Evolutionary conservation across 2,888 invertebrate genomes (phyloP).

Genomic region (Dynastes tityus): DNA sequence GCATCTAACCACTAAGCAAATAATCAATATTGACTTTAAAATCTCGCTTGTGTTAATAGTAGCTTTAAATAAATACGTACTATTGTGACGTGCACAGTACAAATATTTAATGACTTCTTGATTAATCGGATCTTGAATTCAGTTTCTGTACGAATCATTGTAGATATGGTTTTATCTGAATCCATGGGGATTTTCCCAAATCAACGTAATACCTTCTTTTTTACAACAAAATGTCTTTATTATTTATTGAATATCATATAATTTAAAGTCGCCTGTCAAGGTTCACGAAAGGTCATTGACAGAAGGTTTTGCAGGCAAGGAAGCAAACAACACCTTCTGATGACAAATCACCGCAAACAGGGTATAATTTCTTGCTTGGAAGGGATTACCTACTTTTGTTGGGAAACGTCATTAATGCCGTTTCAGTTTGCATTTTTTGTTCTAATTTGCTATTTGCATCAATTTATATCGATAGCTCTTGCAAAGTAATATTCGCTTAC

Average conservation of each 20-base stretch:
- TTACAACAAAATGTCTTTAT: neutral
- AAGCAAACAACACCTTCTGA: too few species aligned
- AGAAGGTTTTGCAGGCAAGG: too few species aligned
- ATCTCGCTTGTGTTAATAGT: neutral
- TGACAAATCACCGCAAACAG: too few species aligned
- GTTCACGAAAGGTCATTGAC: neutral
- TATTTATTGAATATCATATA: neutral
- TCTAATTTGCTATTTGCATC: too few species aligned
- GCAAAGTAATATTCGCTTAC: too few species aligned
- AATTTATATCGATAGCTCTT: too few species aligned
- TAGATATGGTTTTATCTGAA: neutral
- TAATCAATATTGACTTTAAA: constrained; percentile 19
- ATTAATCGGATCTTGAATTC: neutral
- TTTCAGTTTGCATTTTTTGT: too few species aligned
- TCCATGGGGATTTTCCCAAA: too few species aligned
- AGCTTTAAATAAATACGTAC: neutral
- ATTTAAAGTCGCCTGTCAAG: neutral
- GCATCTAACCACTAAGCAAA: neutral
- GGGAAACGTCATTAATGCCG: too few species aligned
- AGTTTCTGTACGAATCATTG: neutral
- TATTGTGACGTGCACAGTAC: neutral
- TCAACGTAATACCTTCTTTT: too few species aligned
- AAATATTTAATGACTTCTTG: neutral
- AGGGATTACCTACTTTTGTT: too few species aligned
- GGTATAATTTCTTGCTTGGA: too few species aligned